A percentile compares a stretch with the other conserved stretches of the same genome.
These are phyloP conservation scores for Cepaea hortensis DNA, from an alignment of 2,888 invertebrate genomes.

Conservation along the genomic window DNA sequence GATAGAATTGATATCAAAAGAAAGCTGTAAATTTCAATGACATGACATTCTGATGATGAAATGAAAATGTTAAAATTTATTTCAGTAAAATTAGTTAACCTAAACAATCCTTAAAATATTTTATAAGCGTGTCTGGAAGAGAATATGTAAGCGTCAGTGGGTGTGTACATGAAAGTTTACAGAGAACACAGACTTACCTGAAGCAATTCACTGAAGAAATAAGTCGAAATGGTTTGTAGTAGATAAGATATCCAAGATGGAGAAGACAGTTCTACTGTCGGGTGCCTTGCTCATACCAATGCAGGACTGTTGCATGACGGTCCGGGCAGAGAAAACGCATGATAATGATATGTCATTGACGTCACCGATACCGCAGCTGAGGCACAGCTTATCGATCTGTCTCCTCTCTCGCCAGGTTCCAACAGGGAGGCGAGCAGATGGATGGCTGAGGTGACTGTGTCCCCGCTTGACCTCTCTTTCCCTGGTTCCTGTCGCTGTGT, in stretches of 20 bases:
- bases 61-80: no score
- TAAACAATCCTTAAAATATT: no score
- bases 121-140: no score
- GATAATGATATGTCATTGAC: conserved; percentile 10
- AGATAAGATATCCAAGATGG: conserved; percentile 13
- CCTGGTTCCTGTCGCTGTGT: no score
- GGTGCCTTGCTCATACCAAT: background rate
- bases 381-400: background rate
- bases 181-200: background rate
- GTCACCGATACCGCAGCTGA: background rate
- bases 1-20: no score
- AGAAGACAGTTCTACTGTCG: background rate
- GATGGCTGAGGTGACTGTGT: no score
- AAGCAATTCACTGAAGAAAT: background rate
- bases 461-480: no score
- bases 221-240: background rate
- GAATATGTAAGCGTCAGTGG: no score
- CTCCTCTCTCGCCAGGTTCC: background rate
- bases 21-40: no score
- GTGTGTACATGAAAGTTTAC: no score
- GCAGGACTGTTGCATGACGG: conserved; percentile 12
- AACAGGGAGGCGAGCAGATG: background rate
- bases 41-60: no score
- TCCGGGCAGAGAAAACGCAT: background rate
- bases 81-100: no score